Conservation (phyloP, 2,888 invertebrate genomes). For the Dexiosoma caninum region DNA sequence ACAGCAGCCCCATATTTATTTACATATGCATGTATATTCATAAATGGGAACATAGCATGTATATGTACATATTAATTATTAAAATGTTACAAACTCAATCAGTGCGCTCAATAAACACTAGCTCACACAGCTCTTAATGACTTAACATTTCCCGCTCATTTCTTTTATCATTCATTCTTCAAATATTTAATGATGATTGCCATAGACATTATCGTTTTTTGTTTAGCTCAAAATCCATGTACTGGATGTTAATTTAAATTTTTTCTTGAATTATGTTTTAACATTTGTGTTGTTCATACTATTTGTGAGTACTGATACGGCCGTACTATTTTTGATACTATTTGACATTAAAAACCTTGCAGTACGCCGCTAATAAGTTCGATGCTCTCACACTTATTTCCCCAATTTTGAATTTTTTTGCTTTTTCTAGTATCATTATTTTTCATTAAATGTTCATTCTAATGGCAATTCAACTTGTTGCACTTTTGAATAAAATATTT, state of each 20-base stretch:
- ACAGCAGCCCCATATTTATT: neutral
- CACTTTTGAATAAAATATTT: too few relatives aligned
- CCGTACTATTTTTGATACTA: too few relatives aligned
- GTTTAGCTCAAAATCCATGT: slow-evolving; percentile 68
- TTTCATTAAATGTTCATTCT: too few relatives aligned
- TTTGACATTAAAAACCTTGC: too few relatives aligned
- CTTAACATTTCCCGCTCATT: slow-evolving; percentile 58
- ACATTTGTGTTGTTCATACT: slow-evolving; percentile 9
- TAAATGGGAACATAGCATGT: neutral
- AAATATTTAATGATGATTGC: slow-evolving; percentile 71
- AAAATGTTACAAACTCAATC: neutral
- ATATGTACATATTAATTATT: neutral
- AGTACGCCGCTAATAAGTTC: too few relatives aligned
- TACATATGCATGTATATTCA: neutral
- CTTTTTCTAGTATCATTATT: too few relatives aligned
- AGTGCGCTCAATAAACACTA: neutral
- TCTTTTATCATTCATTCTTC: slow-evolving; percentile 43
- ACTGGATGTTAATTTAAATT: slow-evolving; percentile 74
- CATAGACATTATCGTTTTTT: slow-evolving; percentile 72
- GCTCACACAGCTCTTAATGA: slow-evolving; percentile 36
- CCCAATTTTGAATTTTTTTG: too few relatives aligned
- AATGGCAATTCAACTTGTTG: too few relatives aligned
- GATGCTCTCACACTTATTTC: too few relatives aligned
- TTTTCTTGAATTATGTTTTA: slow-evolving; percentile 22
- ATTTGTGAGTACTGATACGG: slow-evolving; percentile 54